These are phyloP conservation scores for Parazoanthus darwini DNA, from an alignment of 92 coral and sea anemone genomes.

Conservation along the genomic window DNA sequence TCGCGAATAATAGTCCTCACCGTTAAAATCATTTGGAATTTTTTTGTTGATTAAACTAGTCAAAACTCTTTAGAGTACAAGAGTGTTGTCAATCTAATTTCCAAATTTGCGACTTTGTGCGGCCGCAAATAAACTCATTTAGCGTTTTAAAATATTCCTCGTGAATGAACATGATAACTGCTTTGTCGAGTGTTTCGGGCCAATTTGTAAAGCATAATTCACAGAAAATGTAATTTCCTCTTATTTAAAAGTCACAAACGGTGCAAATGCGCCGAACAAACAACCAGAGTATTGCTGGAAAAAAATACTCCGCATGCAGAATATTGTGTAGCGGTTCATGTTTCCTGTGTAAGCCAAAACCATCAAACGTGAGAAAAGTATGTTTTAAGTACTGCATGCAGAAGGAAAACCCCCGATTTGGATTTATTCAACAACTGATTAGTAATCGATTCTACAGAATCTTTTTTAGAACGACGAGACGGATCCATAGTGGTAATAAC, in stretches of 20 bases:
- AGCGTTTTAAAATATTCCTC: neutral
- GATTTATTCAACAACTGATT: neutral
- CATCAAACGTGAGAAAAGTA: neutral
- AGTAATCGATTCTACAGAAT: neutral
- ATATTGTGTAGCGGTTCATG: neutral
- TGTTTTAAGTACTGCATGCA: neutral
- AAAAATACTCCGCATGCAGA: neutral
- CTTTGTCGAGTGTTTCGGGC: neutral
- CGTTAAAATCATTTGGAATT: neutral
- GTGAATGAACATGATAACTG: neutral
- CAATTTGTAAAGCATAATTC: neutral
- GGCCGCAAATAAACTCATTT: neutral
- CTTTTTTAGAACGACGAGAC: neutral
- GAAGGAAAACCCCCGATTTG: neutral
- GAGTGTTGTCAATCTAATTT: neutral
- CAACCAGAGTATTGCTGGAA: neutral
- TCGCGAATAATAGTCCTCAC: neutral
- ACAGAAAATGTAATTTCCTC: slow-evolving; percentile 17
- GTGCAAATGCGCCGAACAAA: neutral
- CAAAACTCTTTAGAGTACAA: neutral
- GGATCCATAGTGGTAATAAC: neutral
- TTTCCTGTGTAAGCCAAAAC: neutral
- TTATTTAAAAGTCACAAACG: neutral
- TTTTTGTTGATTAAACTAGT: neutral
- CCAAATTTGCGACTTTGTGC: neutral